Evolutionary conservation across 2,888 invertebrate genomes (phyloP), one percentile per base, ranked within the genome.

Genomic region (Lasioglossum leucozonium): DNA sequence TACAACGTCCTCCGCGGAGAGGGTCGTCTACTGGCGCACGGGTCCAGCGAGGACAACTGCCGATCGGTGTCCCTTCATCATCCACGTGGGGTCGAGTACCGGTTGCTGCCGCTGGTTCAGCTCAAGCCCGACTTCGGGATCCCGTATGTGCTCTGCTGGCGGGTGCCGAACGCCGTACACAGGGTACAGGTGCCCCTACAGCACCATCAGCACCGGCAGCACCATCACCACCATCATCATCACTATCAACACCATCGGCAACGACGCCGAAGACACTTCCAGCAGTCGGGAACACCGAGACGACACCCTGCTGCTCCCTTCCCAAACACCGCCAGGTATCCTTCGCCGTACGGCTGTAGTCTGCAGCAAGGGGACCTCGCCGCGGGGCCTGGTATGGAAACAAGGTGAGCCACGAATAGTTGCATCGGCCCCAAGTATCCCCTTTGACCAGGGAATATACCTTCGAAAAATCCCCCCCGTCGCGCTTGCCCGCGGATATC

Each of bases 61-160:
- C 87, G 89, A 77, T 72, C 81, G 79, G 82, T 51, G 65, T 77
- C 87, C 75, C 84, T 82, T 10, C 51, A 51, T 69, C 85, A 84
- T 84, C 90, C 90, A 69, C 89, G 90, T 79, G 89, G 87, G 62
- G 62, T 91, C 76, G 89, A 89, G 81, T 92, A 92, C 88, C 91
- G 91, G 69, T 79, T 92, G 73, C 86, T 92, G 42, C 92, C 93
- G 42, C 72, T 92, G 77, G 77, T 93, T 77, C 90, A 89, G 83
- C 79, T 92, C 72, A 93, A 94, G 79, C 91, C 91, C 44, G 91
- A 90, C 74, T 86, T 90, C 79, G 86, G 90, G 84, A 77, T 93
- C 69, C 94, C 94, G 90, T 93, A 93, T 93, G 93, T 94, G 76
- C 89, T 93, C 76, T 94, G 94, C 92, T 94, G 94, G 94, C 84